Evolutionary conservation across 1,140 invertebrate genomes (phyloP), one percentile per base, ranked within the genome.

Genomic region (Papilio glaucus): DNA sequence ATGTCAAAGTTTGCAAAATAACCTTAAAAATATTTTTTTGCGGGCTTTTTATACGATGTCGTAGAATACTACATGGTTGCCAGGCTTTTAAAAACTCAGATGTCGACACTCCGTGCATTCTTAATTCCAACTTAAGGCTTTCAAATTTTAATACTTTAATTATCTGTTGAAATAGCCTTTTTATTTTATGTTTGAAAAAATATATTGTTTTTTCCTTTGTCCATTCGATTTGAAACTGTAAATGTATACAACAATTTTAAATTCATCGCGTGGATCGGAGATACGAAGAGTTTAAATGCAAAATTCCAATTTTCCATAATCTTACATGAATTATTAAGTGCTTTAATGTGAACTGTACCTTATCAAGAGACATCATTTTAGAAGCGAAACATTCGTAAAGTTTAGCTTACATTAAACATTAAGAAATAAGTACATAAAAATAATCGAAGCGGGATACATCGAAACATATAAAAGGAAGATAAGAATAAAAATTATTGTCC

Each of bases 261-360:
- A 65, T 65, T 12, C 37, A 65, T 65, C 49, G 21, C 39, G 37
- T 39, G 33, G 37, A 41, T 38, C 4, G 4, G 3, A 37, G 37
- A 21, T 65, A 38, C 6, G 33, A 18, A 41, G 29, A 2, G 62
- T 65, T 65, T 41, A 37, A 65, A 65, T 24, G 15, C 26, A 8
- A 15, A 13, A 29, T 33, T n/a, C 6, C 33, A 65, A 65, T 41
- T 21, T 65, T 21, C 62, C 33, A 63, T 38, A 37, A 63, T 63
- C 37, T 24, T 10, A 67, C 67, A 69, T 69, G 42, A 69, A 69
- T 69, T 38, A 53, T 69, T 69, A 53, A 38, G n/a, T 53, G 53
- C 26, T 53, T 53, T 12, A 37, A 41, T 18, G 26, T 21, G 18
- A 41, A 45, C 39, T 13, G 18, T 68, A 42, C 63, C 39, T 68